Evolutionary conservation across 1,140 invertebrate genomes (phyloP), one percentile per base, ranked within the genome.

Genomic region (Apis dorsata): DNA sequence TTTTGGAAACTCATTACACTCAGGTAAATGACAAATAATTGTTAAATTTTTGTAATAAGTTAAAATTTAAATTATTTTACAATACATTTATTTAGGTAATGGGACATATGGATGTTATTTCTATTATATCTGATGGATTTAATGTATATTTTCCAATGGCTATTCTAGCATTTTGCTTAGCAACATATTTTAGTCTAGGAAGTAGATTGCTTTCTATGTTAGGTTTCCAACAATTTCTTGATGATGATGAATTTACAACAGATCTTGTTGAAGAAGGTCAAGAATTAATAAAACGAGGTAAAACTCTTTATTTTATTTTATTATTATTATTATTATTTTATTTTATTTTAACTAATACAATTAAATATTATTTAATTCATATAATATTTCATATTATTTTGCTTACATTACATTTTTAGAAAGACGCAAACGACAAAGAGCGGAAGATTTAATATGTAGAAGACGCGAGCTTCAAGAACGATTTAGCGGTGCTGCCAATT

Each of bases 91-190:
- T 53, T 62, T 92, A 99, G 97, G 97, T 99, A 84, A 99, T 99
- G 99, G 99, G 99, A 34, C 99, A 99, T 91, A 98, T 99, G 98
- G 99, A 99, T 94, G 98, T 99, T 0, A 97, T 99, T 77, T 97
- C 98, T 15, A 98, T 99, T 77, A 98, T 99, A 83, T 98, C 98
- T 4, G 97, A 99, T 94, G 99, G 99, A 34, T 99, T 99, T 94
- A 99, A 99, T 94, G 97, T 99, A 63, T 99, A 99, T 92, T 99
- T 99, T 93, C 99, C 99, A 0, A 99, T 99, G 95, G 96, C 97
- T 71, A 99, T 99, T 92, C 95, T 99, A 62, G 95, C 98, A 77
- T 96, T 99, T 87, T 99, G 98, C 92, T 92, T 99, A 79, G 97
- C 98, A 76, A 99, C 98, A 0, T 99, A 99, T 95, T 99, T 99